A percentile compares a stretch with the other conserved stretches of the same genome.
phyloP scores from a whole-genome alignment of 2,797 vertebrate species.

The Chanos chanos region DNA sequence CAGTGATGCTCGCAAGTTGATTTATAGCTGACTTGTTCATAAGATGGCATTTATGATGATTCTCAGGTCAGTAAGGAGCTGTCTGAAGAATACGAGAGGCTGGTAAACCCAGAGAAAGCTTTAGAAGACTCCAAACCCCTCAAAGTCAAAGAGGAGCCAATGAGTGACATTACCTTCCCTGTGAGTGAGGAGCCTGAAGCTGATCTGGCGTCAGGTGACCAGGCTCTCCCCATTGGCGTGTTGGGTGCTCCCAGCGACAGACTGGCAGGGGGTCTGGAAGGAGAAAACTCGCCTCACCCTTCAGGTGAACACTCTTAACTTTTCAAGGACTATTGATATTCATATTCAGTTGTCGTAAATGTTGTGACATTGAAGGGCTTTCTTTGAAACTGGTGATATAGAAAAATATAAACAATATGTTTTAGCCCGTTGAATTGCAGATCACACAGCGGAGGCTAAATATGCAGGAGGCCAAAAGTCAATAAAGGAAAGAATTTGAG shows the following conservation, averaged over 20 bases:
- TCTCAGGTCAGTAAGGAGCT: slow-evolving; percentile 91
- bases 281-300: slow-evolving; percentile 87
- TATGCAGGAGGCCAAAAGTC: too few species aligned
- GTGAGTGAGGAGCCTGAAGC: slow-evolving; percentile 90
- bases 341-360: too few species aligned
- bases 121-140: slow-evolving; percentile 89
- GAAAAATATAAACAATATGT: too few species aligned
- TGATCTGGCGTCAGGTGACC: slow-evolving; percentile 87
- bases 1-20: too few species aligned
- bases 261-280: slow-evolving; percentile 83
- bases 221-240: slow-evolving; percentile 88
- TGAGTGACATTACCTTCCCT: slow-evolving; percentile 90
- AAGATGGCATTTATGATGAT: neutral
- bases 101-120: slow-evolving; percentile 94
- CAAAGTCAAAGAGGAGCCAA: slow-evolving; percentile 92
- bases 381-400: too few species aligned
- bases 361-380: too few species aligned
- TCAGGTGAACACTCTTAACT: slow-evolving; percentile 72
- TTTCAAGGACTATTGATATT: neutral
- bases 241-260: slow-evolving; percentile 84
- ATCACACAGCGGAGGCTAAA: too few species aligned
- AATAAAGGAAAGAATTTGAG: too few species aligned
- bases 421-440: too few species aligned
- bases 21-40: too few species aligned
- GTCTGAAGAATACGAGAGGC: slow-evolving; percentile 91